These are phyloP conservation scores for Tethea ocularis DNA, from an alignment of 2,888 invertebrate genomes.

Conservation along the genomic window DNA sequence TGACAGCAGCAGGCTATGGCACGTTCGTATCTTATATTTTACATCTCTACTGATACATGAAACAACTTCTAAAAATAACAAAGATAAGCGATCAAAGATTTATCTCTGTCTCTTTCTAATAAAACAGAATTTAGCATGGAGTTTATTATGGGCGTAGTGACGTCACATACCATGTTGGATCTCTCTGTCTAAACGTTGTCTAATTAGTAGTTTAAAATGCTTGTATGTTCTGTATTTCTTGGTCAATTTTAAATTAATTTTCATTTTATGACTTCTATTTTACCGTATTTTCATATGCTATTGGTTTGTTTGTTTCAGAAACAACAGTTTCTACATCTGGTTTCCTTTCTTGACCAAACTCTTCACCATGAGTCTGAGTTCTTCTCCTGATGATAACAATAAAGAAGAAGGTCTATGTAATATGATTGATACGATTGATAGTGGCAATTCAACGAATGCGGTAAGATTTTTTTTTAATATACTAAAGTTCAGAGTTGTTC, in stretches of 20 bases:
- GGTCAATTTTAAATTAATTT: no score
- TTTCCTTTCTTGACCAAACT: constrained; percentile 74
- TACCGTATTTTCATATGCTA: background rate
- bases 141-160: no score
- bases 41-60: background rate
- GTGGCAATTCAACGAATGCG: constrained; percentile 13
- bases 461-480: constrained; percentile 17
- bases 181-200: no score
- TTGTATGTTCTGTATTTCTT: no score
- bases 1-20: constrained; percentile 83
- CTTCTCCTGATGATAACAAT: constrained; percentile 11
- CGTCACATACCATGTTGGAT: no score
- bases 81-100: no score
- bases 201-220: no score
- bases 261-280: no score
- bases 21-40: constrained; percentile 70
- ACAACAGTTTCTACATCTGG: constrained; percentile 75
- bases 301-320: constrained; percentile 44
- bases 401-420: constrained; percentile 34
- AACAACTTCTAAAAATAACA: no score
- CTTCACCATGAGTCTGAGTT: constrained; percentile 41
- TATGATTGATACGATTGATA: constrained; percentile 28
- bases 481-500: no score
- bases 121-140: no score
- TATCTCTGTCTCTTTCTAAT: no score